These are phyloP conservation scores for Papilio machaon DNA, from an alignment of 1,140 invertebrate species.

Conservation along the genomic window DNA sequence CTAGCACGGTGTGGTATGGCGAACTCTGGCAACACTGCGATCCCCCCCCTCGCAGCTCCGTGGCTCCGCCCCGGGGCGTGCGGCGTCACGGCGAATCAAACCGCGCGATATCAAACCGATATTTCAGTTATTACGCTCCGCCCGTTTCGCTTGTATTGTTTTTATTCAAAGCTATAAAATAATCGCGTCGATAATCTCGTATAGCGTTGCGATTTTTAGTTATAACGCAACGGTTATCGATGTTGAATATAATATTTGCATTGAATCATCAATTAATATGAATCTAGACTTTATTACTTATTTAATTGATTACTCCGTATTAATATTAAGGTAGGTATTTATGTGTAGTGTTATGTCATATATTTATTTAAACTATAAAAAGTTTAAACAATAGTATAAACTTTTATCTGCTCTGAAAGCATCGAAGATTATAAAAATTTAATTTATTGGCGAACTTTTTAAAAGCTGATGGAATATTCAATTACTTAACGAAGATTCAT, in stretches of 20 bases:
- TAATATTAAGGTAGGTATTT: background rate
- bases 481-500: too few species aligned
- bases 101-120: conserved; percentile 76
- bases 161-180: conserved; percentile 78
- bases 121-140: conserved; percentile 72
- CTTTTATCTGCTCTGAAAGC: too few species aligned
- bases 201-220: conserved; percentile 42
- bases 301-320: background rate
- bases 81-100: conserved; percentile 75
- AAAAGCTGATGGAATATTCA: too few species aligned
- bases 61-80: conserved; percentile 76
- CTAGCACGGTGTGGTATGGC: conserved; percentile 67
- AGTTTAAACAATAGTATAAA: too few species aligned
- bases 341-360: background rate
- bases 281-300: background rate
- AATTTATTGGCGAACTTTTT: too few species aligned
- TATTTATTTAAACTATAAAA: background rate
- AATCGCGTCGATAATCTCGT: conserved; percentile 62
- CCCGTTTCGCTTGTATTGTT: conserved; percentile 72
- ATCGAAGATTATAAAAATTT: too few species aligned
- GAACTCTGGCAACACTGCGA: conserved; percentile 32
- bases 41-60: conserved; percentile 54
- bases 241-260: conserved; percentile 17
- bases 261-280: background rate
- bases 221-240: conserved; percentile 25